phyloP scores from a whole-genome alignment of 2,888 invertebrate species.

The Clistopyga incitator region DNA sequence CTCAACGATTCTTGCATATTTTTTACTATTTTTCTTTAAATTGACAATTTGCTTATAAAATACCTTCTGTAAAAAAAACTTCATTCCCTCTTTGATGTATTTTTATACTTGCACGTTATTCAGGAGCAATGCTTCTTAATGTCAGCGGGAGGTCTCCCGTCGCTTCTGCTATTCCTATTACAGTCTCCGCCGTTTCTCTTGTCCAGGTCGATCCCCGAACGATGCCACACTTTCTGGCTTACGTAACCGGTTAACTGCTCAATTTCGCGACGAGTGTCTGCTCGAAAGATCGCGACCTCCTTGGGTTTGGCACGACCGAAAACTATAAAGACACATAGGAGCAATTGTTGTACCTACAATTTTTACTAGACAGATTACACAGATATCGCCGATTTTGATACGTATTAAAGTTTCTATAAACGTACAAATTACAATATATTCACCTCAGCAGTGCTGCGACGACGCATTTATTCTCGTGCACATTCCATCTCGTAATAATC shows the following conservation, averaged over 20 bases:
- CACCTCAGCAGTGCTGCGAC: no score
- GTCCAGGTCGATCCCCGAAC: conserved; percentile 25
- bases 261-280: conserved; percentile 16
- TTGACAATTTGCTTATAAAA: not conserved
- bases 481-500: no score
- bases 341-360: not conserved
- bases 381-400: not conserved
- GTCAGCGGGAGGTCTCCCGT: conserved; percentile 50
- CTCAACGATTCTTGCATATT: not conserved
- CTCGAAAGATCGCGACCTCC: not conserved
- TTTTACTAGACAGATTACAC: not conserved
- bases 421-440: not conserved
- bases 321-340: not conserved
- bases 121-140: conserved; percentile 13
- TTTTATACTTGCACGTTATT: not conserved
- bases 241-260: conserved; percentile 17
- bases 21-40: not conserved
- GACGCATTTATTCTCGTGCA: no score
- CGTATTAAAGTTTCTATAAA: not conserved
- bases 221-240: conserved; percentile 2
- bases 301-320: not conserved
- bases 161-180: conserved; percentile 44
- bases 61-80: not conserved
- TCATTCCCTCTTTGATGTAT: not conserved
- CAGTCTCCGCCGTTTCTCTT: conserved; percentile 34